Base-by-base conservation (phyloP, 2,113 vertebrate genomes). In the Alaudala cheleensis region DNA sequence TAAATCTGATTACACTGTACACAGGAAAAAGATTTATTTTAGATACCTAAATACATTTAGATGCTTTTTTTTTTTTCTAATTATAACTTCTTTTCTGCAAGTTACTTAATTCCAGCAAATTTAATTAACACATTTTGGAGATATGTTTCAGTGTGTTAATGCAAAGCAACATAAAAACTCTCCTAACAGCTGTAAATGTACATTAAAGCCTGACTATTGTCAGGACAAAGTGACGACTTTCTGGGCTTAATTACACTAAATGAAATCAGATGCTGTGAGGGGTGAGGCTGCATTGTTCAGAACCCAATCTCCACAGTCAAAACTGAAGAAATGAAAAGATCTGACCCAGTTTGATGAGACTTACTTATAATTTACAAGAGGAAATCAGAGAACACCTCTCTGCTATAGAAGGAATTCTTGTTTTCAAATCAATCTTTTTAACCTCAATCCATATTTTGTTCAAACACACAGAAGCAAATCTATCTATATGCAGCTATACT, bases 71-170 rank as follows among this genome's bases (percentile, higher is more conserved):
- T 97, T 96, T 97, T 97, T 95, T 37, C 86, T 97, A 96, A 97
- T 98, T 96, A 96, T 93, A 95, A 90, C 84, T 92, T 91, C 95
- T 95, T 96, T 87, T 93, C 90, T 93, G 73, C 83, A 94, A 96
- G 95, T 97, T 97, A 96, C 90, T 90, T 93, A 97, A 96, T 96
- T 95, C 79, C 69, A 94, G 95, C 71, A 97, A 97, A 98, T 97
- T 97, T 97, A 97, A 98, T 97, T 97, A 98, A 97, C 97, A 92
- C 91, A 86, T 98, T 97, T 81, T 66, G 79, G 96, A 97, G 96
- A 96, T 87, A 94, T 6, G 93, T 97, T 97, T 95, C 95, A 51
- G 93, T 91, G 90, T 93, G 82, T 56, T 97, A 95, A 96, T 85
- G 82, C 47, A 92, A 79, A 56, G 61, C 78, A 90, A 70, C 77